Conservation (phyloP, 2,113 vertebrate species). For the Tor tambroides region DNA sequence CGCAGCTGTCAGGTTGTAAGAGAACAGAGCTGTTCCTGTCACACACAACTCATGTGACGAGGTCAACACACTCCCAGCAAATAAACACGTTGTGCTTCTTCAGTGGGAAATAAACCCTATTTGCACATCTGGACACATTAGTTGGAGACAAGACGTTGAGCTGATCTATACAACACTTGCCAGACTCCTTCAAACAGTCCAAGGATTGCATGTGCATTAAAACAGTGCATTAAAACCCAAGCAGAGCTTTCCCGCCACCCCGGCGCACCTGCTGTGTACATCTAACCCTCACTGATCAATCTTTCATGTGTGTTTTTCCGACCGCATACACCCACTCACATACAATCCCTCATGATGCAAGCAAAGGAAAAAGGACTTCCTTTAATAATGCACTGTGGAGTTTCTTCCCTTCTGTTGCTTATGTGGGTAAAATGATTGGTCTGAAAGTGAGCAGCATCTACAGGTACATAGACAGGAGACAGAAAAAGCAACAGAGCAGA, state of each 20-base stretch:
- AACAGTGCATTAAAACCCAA: not conserved
- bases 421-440: not conserved
- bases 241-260: not conserved
- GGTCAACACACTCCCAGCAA: not conserved
- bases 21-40: constrained; percentile 1
- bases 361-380: constrained; percentile 31
- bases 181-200: not conserved
- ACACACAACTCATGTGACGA: constrained; percentile 27
- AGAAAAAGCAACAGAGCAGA: not conserved
- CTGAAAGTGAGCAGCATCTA: not conserved
- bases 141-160: not conserved
- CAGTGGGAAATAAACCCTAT: not conserved
- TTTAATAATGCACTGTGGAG: constrained; percentile 9
- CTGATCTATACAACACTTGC: not conserved
- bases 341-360: constrained; percentile 27
- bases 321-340: constrained; percentile 21
- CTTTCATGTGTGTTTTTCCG: constrained; percentile 33
- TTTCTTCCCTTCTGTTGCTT: not conserved
- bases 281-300: constrained; percentile 29
- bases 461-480: not conserved
- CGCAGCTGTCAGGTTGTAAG: constrained; percentile 9
- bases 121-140: not conserved
- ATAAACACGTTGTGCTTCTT: not conserved
- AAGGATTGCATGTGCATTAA: too few relatives aligned
- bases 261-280: constrained; percentile 16